Percentiles rank a stretch among this genome's conserved stretches.
Evolutionary conservation across 2,797 vertebrate species (phyloP).

Genomic region (Cirrhinus mrigala): DNA sequence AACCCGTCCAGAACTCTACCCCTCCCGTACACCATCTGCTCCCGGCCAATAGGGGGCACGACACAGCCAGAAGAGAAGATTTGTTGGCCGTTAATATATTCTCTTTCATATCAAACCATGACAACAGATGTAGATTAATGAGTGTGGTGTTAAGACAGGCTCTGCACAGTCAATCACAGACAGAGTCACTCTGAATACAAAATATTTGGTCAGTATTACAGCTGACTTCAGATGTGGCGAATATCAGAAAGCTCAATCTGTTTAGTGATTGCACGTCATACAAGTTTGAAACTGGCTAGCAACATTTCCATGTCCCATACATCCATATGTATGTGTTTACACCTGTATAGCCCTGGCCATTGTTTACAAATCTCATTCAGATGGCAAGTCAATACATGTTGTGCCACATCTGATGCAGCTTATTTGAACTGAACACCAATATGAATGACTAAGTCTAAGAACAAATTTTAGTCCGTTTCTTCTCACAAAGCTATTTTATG

Average conservation of each 20-base stretch:
- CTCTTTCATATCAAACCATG: constrained; percentile 42
- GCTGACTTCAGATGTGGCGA: constrained; percentile 10
- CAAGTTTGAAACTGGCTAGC: not conserved
- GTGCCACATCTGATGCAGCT: not conserved
- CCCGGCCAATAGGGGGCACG: constrained; percentile 44
- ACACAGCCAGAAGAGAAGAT: constrained; percentile 48
- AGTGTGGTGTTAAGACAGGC: constrained; percentile 28
- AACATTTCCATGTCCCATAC: not conserved
- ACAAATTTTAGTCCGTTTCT: not conserved
- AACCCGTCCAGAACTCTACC: constrained; percentile 12
- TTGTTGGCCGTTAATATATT: constrained; percentile 39
- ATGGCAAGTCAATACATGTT: not conserved
- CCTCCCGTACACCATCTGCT: constrained; percentile 52
- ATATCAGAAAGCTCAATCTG: not conserved
- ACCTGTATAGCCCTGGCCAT: too few relatives aligned
- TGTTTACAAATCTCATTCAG: not conserved
- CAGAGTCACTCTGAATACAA: constrained; percentile 29
- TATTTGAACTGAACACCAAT: not conserved
- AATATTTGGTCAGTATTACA: not conserved
- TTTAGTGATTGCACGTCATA: not conserved
- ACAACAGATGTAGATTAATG: constrained; percentile 53
- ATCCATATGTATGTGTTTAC: not conserved
- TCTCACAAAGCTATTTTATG: not conserved
- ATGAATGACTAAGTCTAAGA: not conserved
- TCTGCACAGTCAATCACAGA: constrained; percentile 29